Conservation (phyloP, 2,888 invertebrate genomes). For the Metopia argyrocephala region DNA sequence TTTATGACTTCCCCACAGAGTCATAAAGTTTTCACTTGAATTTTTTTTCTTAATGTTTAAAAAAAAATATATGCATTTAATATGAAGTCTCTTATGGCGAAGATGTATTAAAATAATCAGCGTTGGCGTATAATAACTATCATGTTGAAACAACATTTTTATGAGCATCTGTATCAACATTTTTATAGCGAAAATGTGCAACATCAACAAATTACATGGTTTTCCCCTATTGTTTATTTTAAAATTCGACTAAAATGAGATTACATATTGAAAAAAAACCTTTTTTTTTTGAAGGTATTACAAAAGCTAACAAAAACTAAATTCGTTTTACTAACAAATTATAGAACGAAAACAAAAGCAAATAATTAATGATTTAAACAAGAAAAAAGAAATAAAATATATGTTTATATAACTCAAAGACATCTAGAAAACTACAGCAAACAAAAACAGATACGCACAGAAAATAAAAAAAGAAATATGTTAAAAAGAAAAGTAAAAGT, state of each 20-base stretch:
- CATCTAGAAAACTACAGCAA: not conserved
- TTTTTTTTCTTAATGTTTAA: not conserved
- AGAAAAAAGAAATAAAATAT: not conserved
- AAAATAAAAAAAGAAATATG: not conserved
- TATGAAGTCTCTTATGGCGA: not conserved
- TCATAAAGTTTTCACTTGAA: not conserved
- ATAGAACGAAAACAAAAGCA: constrained; percentile 13
- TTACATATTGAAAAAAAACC: not conserved
- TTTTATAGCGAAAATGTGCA: not conserved
- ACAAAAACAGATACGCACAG: not conserved
- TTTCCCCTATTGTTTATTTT: not conserved
- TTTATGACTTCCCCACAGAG: not conserved
- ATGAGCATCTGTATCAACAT: no score
- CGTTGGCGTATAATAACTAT: not conserved
- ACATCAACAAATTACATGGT: not conserved
- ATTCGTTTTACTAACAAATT: not conserved
- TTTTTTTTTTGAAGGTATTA: not conserved
- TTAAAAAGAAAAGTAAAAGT: constrained; percentile 33
- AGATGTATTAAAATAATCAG: not conserved
- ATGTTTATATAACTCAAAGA: not conserved
- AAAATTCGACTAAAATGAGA: not conserved
- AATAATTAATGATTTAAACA: not conserved
- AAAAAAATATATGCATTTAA: not conserved
- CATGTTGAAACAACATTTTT: no score
- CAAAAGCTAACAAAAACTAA: not conserved